These are phyloP conservation scores for Cremastobaeus sp. DNA, from an alignment of 2,888 invertebrate genomes.

Conservation along the genomic window DNA sequence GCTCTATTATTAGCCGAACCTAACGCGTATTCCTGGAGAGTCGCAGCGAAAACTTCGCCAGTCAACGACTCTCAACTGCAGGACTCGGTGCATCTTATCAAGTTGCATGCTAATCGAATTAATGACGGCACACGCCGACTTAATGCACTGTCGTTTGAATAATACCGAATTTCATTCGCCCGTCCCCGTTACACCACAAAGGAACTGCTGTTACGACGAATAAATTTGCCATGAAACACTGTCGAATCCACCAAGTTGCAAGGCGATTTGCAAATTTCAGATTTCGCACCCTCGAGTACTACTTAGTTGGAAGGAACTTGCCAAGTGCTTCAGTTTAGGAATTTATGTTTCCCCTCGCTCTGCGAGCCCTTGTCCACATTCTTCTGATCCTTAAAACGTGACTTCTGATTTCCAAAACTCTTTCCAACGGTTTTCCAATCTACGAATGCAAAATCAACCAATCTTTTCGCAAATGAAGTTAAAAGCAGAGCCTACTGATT, in stretches of 20 bases:
- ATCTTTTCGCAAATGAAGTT: too few relatives aligned
- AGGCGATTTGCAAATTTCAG: constrained; percentile 9
- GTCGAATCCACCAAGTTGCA: background rate
- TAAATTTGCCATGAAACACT: constrained; percentile 10
- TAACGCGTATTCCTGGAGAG: constrained; percentile 36
- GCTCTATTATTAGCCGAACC: constrained; percentile 38
- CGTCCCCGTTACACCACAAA: too few relatives aligned
- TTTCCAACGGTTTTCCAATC: too few relatives aligned
- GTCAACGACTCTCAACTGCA: constrained; percentile 40
- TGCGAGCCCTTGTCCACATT: too few relatives aligned
- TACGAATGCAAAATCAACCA: too few relatives aligned
- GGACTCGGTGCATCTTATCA: constrained; percentile 5
- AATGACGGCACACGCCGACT: constrained; percentile 35
- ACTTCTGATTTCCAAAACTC: too few relatives aligned
- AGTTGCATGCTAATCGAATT: constrained; percentile 33
- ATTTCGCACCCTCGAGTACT: background rate
- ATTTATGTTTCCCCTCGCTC: too few relatives aligned
- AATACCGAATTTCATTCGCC: too few relatives aligned
- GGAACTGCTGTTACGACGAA: background rate
- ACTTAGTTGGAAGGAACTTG: too few relatives aligned
- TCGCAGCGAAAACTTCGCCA: constrained; percentile 24
- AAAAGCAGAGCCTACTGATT: too few relatives aligned
- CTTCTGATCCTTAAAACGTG: too few relatives aligned
- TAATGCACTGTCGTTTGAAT: constrained; percentile 28
- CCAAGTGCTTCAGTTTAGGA: too few relatives aligned